Evolutionary conservation across 1,140 invertebrate genomes (phyloP).

Genomic region (Nasonia giraulti): DNA sequence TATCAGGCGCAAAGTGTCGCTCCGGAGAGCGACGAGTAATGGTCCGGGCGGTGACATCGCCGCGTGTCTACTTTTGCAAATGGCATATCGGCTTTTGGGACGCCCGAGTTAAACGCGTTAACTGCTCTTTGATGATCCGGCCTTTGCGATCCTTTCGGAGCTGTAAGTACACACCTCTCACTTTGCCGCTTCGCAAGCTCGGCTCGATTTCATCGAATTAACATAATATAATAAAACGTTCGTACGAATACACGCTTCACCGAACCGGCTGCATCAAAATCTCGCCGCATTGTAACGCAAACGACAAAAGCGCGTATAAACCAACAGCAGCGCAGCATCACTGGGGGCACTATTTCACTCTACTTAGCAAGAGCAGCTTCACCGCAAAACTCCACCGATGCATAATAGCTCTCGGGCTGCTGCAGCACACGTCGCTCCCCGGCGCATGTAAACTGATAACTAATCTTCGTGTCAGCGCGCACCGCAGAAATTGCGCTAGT

Average conservation of each 20-base stretch:
- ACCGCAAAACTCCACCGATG: background rate
- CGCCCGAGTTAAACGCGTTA: background rate
- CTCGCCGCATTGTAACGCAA: background rate
- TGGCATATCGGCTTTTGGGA: conserved; percentile 23
- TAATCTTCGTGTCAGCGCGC: conserved; percentile 53
- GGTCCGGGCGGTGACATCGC: background rate
- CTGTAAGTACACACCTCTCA: background rate
- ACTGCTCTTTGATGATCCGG: background rate
- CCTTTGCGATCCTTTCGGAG: background rate
- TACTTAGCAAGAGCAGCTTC: background rate
- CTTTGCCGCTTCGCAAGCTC: background rate
- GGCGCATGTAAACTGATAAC: conserved; percentile 59
- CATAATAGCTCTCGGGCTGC: background rate
- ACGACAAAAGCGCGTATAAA: background rate
- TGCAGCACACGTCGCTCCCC: background rate
- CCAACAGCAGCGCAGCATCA: background rate
- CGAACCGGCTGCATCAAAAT: too few relatives aligned
- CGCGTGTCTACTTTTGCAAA: conserved; percentile 8
- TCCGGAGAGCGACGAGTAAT: background rate
- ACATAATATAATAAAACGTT: too few relatives aligned
- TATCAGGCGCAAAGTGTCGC: conserved; percentile 23
- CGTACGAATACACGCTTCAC: too few relatives aligned
- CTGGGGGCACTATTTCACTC: background rate
- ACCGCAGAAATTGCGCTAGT: background rate
- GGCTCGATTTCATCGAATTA: background rate